phyloP scores from a whole-genome alignment of 2,888 invertebrate species.

The Agonopterix heracliana region DNA sequence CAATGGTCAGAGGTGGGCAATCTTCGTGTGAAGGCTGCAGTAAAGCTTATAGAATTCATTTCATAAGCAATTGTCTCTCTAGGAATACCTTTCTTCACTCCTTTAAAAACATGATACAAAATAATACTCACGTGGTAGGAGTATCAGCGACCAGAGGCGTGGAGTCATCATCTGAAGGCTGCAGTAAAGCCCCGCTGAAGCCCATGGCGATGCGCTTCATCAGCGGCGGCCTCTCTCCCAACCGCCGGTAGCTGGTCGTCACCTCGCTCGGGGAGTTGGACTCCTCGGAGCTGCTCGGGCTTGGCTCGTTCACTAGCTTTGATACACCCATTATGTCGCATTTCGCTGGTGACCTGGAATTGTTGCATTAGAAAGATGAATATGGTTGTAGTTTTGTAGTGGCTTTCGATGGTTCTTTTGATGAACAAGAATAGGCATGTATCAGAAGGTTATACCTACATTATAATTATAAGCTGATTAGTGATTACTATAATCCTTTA shows the following conservation, averaged over 20 bases:
- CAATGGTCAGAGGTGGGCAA: too few relatives aligned
- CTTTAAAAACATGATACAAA: too few relatives aligned
- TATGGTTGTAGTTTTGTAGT: too few relatives aligned
- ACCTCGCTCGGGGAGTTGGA: conserved; percentile 92
- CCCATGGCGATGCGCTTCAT: conserved; percentile 87
- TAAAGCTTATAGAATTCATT: too few relatives aligned
- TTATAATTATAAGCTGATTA: too few relatives aligned
- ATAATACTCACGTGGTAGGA: conserved; percentile 65
- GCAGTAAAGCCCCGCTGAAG: conserved; percentile 75
- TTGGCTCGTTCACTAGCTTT: conserved; percentile 51
- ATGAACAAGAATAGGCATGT: too few relatives aligned
- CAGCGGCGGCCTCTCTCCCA: conserved; percentile 80
- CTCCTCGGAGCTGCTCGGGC: conserved; percentile 87
- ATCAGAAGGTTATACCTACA: too few relatives aligned
- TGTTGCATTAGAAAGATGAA: background rate
- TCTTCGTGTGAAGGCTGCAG: too few relatives aligned
- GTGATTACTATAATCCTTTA: too few relatives aligned
- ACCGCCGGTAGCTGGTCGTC: conserved; percentile 85
- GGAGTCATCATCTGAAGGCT: conserved; percentile 79
- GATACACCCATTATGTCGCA: conserved; percentile 58
- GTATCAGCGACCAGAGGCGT: conserved; percentile 84
- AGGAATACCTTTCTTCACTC: too few relatives aligned
- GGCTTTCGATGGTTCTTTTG: too few relatives aligned
- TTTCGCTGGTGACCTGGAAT: conserved; percentile 54
- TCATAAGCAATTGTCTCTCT: too few relatives aligned